Evolutionary conservation across 2,888 invertebrate genomes (phyloP), one percentile per base, ranked within the genome.

Genomic region (Stenoptilia bipunctidactyla): DNA sequence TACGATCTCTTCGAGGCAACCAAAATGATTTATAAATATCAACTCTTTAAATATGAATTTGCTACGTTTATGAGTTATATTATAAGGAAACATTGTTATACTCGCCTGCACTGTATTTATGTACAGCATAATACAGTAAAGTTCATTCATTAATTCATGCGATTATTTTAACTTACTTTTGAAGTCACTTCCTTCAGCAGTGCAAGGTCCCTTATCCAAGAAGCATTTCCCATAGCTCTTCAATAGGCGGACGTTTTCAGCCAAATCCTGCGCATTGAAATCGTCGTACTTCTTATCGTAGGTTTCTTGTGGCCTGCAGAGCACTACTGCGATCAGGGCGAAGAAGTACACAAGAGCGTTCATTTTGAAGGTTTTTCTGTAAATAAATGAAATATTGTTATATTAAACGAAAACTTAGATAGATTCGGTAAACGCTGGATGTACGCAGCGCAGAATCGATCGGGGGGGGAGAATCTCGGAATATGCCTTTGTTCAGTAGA

Each of bases 221-320:
- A 92, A 80, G 57, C 93, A 93, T 36, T 89, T 87, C 15, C 88
- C 82, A 52, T 92, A 92, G 56, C 84, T 87, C 51, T 87, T 87
- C 4, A 92, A 73, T 15, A 92, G 70, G 14, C 92, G 86, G 2
- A 85, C 71, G 58, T 89, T 92, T 0, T 56, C 66, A 0, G 90
- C 73, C 51, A 92, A 77, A 52, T 88, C 85, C 25, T 90, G 84
- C 27, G 90, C 66, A 55, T 92, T 85, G 51, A 93, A 84, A 61
- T 86, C 87, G 58, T 92, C 92, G 53, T 89, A 92, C 44, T 86
- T 86, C 2, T 85, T 83, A 47, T 88, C 87, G 64, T 92, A 92
- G 1, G 64, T 62, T 0, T 66, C 64, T 0, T 61, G 59, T 0
- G 73, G 90, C 79, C 48, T 66, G 48, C 66, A 66, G 12, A 54